Conservation (phyloP, 2,888 invertebrate genomes). For the Thyatira batis region DNA sequence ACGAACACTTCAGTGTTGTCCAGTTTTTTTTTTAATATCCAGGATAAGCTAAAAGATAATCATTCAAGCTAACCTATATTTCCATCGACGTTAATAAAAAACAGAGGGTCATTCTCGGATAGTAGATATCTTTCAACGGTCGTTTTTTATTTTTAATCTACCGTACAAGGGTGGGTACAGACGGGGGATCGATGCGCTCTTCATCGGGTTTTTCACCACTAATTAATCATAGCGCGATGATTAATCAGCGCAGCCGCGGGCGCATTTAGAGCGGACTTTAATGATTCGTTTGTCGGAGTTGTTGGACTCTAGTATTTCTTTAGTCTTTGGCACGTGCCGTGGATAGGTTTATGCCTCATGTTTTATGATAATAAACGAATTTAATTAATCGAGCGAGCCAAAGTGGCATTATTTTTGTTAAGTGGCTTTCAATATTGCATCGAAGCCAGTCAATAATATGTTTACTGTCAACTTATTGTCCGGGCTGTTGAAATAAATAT, state of each 20-base stretch:
- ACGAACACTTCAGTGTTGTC: not conserved
- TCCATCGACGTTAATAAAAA: not conserved
- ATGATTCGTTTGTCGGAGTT: constrained; percentile 63
- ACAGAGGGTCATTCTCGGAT: constrained; percentile 26
- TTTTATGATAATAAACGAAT: constrained; percentile 49
- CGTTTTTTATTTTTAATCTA: constrained; percentile 41
- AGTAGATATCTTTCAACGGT: constrained; percentile 29
- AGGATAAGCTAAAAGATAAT: not conserved
- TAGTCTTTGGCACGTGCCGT: constrained; percentile 48
- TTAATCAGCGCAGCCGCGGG: constrained; percentile 68
- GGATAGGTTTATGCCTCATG: constrained; percentile 56
- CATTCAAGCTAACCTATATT: not conserved
- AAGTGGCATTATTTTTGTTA: constrained; percentile 33
- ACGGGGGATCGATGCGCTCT: constrained; percentile 50
- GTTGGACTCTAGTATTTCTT: constrained; percentile 58
- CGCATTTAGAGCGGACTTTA: constrained; percentile 67
- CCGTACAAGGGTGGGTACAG: constrained; percentile 38
- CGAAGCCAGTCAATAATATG: too few species aligned
- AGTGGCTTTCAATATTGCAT: too few species aligned
- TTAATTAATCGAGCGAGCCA: constrained; percentile 45
- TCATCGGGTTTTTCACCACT: constrained; percentile 57
- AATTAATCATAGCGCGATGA: constrained; percentile 73
- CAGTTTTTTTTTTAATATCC: not conserved
- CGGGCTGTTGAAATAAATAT: too few species aligned
- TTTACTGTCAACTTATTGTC: too few species aligned